Base-by-base conservation (phyloP, 2,113 vertebrate genomes). In the Oncorhynchus gorbuscha region DNA sequence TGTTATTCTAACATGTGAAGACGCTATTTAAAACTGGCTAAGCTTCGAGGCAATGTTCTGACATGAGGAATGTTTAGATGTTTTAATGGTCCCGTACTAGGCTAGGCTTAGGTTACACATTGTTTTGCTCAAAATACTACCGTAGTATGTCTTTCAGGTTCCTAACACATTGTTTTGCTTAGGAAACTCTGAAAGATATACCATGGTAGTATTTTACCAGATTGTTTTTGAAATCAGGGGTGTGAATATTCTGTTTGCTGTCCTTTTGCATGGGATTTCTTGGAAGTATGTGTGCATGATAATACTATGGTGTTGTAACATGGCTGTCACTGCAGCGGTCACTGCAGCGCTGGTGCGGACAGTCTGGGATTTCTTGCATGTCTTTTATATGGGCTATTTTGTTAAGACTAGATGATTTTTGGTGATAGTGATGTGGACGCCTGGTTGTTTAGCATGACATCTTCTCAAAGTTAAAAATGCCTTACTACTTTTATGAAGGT, bases 161-260 rank as follows among this genome's bases (percentile, higher is more conserved):
- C 32, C 32, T 35, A 7, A 35, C 32, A 1, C 32, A 35, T 35
- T 7, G 62, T 76, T 32, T 24, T 48, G 32, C 55, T 86, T 89
- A 82, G 82, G 55, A 81, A 89, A 87, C 91, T 91, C 89, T 90
- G 89, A 90, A 86, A 85, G 85, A 76, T 48, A 55, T 80, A 66
- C 83, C 76, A 62, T 62, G 59, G 2, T 62, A 62, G n/a, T 11
- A 24, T 62, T 62, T 62, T 8, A 22, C 0, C 59, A 62, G 59
- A 58, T 20, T 20, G 39, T 22, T 16, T 62, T 62, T 62, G 59
- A 62, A 62, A 22, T 62, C 51, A 45, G 9, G 39, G 11, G 51
- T 62, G n/a, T 16, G 16, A 8, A 8, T 4, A 12, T 62, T n/a
- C 12, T 0, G 2, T 62, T 20, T 73, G 72, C 79, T 77, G 4